Conservation (phyloP, 2,797 vertebrate species). For the Neosalanx taihuensis region DNA sequence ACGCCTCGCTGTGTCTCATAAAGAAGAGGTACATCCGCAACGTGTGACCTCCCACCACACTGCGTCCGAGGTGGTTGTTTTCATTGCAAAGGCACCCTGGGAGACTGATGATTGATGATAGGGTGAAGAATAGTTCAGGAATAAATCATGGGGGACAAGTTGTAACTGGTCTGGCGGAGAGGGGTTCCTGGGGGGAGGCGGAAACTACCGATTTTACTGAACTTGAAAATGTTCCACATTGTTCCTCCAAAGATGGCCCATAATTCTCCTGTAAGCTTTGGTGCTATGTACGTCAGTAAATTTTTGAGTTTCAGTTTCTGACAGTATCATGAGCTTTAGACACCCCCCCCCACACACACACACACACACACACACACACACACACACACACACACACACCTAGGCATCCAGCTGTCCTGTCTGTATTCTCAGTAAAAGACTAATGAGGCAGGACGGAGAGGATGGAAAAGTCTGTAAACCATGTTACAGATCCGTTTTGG, state of each 20-base stretch:
- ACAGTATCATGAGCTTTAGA: background rate
- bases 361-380: no score
- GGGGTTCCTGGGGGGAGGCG: no score
- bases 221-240: no score
- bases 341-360: no score
- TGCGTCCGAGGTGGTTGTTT: slow-evolving; percentile 50
- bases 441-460: slow-evolving; percentile 4
- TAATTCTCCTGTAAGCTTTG: background rate
- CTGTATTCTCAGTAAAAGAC: background rate
- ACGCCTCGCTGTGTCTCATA: slow-evolving; percentile 63
- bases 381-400: no score
- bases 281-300: background rate
- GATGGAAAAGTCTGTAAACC: background rate
- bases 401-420: background rate
- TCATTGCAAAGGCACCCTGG: background rate
- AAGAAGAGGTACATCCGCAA: slow-evolving; percentile 61
- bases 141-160: no score
- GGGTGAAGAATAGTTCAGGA: no score
- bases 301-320: background rate
- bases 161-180: no score
- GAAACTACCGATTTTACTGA: no score
- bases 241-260: background rate
- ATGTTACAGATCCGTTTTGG: slow-evolving; percentile 14
- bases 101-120: no score
- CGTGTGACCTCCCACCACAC: slow-evolving; percentile 63